Evolutionary conservation across 1,140 invertebrate species (phyloP), one percentile per base, ranked within the genome.

Genomic region (Acromyrmex charruanus): DNA sequence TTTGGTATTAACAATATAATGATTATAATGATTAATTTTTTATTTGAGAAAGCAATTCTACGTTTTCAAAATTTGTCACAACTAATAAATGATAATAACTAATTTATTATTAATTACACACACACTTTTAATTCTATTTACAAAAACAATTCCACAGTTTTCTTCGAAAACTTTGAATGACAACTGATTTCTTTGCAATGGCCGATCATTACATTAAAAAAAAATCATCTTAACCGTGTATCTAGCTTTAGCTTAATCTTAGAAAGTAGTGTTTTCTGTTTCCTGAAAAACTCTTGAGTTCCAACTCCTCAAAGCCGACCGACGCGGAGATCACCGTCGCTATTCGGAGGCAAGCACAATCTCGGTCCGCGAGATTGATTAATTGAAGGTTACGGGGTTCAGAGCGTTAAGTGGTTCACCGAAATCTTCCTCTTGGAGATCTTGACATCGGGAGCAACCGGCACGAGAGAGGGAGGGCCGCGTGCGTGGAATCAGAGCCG

Each of bases 371-470:
- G 81, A 82, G 89, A 90, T 90, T 90, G 89, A 90, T 90, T 90
- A 90, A 90, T 90, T 79, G 89, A 90, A 88, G 89, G 89, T 90
- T 90, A 90, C 80, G 81, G 82, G 86, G 85, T 90, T 86, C 77
- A 77, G 87, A 79, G 81, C 86, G 89, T 88, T 90, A 90, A 90
- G 89, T 90, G 89, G 89, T 90, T 86, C 89, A 86, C 71, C 85
- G 89, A 88, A 90, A 90, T 81, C 80, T 90, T 90, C 72, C 88
- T 89, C 81, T 59, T 58, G 0, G 87, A 84, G 71, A 69, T 77
- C 49, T 85, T 68, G 80, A 90, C 75, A 82, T 68, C 79, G 74
- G 85, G 25, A 59, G 71, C 86, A 59, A 55, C 51, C 25, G 59
- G 49, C 61, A 77, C 14, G 25, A n/a, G 49, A 44, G 10, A 51